phyloP scores from a whole-genome alignment of 2,113 vertebrate species.

The Zosterops japonicus region DNA sequence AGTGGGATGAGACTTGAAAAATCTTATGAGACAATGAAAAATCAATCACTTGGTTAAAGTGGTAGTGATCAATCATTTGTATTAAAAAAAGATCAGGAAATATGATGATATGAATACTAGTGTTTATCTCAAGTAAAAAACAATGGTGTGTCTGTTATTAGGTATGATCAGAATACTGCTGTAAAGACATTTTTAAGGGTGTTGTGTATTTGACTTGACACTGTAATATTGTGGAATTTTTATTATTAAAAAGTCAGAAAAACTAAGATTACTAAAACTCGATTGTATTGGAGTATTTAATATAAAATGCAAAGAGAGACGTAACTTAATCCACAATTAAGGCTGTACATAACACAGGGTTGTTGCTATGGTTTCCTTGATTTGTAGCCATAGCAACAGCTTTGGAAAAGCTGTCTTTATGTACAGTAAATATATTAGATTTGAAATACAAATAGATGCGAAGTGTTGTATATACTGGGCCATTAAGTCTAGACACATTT shows the following conservation, averaged over 20 bases:
- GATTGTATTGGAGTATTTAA: constrained; percentile 24
- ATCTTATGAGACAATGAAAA: background rate
- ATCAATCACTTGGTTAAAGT: background rate
- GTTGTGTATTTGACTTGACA: background rate
- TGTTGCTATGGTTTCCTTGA: constrained; percentile 69
- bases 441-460: constrained; percentile 33
- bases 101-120: background rate
- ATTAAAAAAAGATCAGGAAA: background rate
- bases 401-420: constrained; percentile 57
- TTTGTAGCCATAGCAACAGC: constrained; percentile 74
- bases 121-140: background rate
- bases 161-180: background rate
- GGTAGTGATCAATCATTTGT: background rate
- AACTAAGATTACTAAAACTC: background rate
- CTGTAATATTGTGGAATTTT: background rate
- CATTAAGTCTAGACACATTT: background rate
- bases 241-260: constrained; percentile 9
- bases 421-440: constrained; percentile 46
- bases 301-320: constrained; percentile 54
- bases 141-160: background rate
- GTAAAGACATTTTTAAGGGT: background rate
- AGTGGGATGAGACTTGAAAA: background rate
- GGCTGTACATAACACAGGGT: constrained; percentile 54
- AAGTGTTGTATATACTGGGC: background rate
- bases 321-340: constrained; percentile 59